Evolutionary conservation across 2,113 vertebrate species (phyloP).

Genomic region (human (Homo sapiens)): GRCh38 chr1:12445501-12446000

Average conservation of each 20-base stretch:
- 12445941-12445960: not conserved
- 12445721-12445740: not conserved
- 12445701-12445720: not conserved
- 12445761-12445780: not conserved
- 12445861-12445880: not conserved
- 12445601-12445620: not conserved
- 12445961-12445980: not conserved
- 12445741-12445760: not conserved
- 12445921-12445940: not conserved
- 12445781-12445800: not conserved
- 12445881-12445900: not conserved
- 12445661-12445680: not conserved
- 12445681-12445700: not conserved
- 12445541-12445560: constrained; percentile 49
- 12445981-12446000: not conserved
- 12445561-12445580: not conserved
- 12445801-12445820: not conserved
- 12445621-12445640: not conserved
- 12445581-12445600: not conserved
- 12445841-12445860: not conserved
- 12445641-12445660: not conserved
- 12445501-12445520: not conserved
- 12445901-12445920: not conserved
- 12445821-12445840: not conserved
- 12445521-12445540: constrained; percentile 33